phyloP scores from a whole-genome alignment of 2,888 invertebrate species.

The Diploptera punctata region DNA sequence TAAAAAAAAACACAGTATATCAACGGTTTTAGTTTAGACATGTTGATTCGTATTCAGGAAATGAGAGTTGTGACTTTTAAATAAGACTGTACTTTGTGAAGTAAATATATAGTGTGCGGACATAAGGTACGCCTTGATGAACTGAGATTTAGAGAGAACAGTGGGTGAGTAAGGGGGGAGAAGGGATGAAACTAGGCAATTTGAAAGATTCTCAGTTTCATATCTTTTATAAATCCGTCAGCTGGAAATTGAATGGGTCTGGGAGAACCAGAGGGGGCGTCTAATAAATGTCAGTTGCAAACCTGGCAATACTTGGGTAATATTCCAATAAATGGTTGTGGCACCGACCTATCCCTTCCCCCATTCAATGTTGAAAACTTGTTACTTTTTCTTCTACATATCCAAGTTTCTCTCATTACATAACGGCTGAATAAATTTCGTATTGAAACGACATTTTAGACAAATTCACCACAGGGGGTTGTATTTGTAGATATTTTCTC shows the following conservation, averaged over 20 bases:
- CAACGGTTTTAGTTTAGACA: no score
- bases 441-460: neutral
- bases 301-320: neutral
- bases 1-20: no score
- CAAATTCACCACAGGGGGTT: neutral
- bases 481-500: no score
- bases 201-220: constrained; percentile 15
- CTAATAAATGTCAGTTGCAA: constrained; percentile 24
- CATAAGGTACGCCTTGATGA: neutral
- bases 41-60: no score
- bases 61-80: no score
- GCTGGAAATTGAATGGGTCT: constrained; percentile 19
- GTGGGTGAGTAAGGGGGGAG: neutral
- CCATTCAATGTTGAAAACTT: neutral
- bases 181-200: neutral
- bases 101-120: no score
- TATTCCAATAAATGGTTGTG: constrained; percentile 17
- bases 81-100: no score
- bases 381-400: neutral
- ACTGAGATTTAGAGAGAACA: neutral
- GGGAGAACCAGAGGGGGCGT: neutral
- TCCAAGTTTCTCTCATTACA: constrained; percentile 9
- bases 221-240: constrained; percentile 23
- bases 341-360: neutral
- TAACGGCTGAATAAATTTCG: constrained; percentile 8